Evolutionary conservation across 2,797 vertebrate genomes (phyloP).

Genomic region (Agapornis canus): DNA sequence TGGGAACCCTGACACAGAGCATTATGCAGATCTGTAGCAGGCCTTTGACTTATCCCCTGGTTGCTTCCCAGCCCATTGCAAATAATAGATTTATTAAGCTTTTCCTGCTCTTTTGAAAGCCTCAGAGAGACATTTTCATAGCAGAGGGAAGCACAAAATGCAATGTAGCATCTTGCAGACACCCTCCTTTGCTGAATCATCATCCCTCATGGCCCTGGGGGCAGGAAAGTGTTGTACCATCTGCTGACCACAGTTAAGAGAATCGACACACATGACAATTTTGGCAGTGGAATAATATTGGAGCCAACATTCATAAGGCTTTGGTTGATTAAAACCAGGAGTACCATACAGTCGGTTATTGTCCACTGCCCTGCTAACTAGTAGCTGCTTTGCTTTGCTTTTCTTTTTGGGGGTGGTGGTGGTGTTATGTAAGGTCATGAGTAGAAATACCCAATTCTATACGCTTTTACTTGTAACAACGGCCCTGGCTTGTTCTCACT

Average conservation of each 20-base stretch:
- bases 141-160: background rate
- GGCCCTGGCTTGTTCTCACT: background rate
- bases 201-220: background rate
- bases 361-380: background rate
- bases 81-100: background rate
- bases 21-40: background rate
- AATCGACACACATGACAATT: background rate
- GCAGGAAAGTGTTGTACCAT: background rate
- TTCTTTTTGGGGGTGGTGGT: fast-evolving
- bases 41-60: background rate
- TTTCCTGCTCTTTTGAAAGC: background rate
- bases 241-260: background rate
- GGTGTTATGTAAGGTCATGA: background rate
- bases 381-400: background rate
- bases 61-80: background rate
- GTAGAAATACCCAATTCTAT: background rate
- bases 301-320: background rate
- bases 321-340: background rate
- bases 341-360: background rate
- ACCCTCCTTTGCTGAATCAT: background rate
- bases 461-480: conserved; percentile 3
- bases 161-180: background rate
- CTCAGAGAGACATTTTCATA: background rate
- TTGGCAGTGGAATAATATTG: background rate
- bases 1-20: background rate